These are phyloP conservation scores for Takifugu ocellatus DNA, from an alignment of 2,797 vertebrate genomes.

Conservation along the genomic window DNA sequence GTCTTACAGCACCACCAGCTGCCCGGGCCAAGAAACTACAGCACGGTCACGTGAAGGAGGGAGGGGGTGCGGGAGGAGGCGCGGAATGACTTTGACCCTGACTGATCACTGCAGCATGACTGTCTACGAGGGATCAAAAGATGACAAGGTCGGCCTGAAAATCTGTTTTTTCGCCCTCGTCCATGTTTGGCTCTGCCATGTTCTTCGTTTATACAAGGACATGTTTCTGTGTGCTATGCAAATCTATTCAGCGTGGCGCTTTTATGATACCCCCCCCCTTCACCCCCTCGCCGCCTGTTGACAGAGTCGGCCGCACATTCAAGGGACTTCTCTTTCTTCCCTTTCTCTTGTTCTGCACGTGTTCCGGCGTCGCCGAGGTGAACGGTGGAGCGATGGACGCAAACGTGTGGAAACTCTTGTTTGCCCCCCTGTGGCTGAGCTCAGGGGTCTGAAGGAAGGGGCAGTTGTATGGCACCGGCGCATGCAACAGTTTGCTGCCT, in stretches of 20 bases:
- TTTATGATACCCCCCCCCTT: constrained; percentile 20
- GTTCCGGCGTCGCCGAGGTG: constrained; percentile 15
- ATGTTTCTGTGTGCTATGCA: constrained; percentile 39
- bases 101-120: constrained; percentile 74
- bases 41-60: constrained; percentile 25
- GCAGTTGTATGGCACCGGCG: background rate
- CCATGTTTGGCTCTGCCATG: constrained; percentile 26
- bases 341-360: background rate
- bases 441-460: too few relatives aligned
- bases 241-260: constrained; percentile 41
- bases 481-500: constrained; percentile 15
- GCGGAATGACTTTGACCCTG: constrained; percentile 69
- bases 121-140: constrained; percentile 65
- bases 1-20: constrained; percentile 80
- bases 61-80: constrained; percentile 32
- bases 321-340: constrained; percentile 2
- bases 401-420: background rate
- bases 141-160: constrained; percentile 66
- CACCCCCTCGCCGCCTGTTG: constrained; percentile 6
- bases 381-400: constrained; percentile 6
- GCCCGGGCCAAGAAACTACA: constrained; percentile 65
- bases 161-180: constrained; percentile 23
- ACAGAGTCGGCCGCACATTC: constrained; percentile 9
- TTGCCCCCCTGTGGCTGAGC: background rate
- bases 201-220: constrained; percentile 48